phyloP scores from a whole-genome alignment of 2,113 vertebrate species.

The Gnathonemus echidnorhynchus region DNA sequence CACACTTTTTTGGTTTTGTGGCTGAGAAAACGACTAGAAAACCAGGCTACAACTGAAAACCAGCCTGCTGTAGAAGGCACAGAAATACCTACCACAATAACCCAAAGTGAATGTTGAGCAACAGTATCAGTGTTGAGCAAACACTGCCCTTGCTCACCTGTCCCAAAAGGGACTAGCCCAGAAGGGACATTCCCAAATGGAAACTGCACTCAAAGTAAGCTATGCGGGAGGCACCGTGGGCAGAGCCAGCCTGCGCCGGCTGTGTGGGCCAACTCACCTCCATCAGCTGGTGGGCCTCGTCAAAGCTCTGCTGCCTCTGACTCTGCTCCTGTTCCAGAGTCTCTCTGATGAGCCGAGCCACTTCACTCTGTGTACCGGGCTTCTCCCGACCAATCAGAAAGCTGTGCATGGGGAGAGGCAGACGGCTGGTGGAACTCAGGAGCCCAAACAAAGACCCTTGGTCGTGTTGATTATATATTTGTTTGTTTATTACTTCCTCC shows the following conservation, averaged over 20 bases:
- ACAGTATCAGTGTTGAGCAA: neutral
- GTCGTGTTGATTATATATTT: neutral
- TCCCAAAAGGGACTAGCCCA: neutral
- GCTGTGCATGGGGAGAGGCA: slow-evolving; percentile 27
- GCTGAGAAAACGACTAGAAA: neutral
- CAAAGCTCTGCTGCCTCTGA: slow-evolving; percentile 39
- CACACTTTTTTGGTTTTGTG: neutral
- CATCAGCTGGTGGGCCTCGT: slow-evolving; percentile 48
- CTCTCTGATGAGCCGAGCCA: slow-evolving; percentile 80
- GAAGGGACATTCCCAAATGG: neutral
- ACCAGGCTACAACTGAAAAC: neutral
- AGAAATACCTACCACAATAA: neutral
- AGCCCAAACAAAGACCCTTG: neutral
- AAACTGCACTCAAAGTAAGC: neutral
- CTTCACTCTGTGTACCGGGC: slow-evolving; percentile 80
- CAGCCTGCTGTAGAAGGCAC: neutral
- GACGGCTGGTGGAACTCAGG: neutral
- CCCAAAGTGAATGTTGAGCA: neutral
- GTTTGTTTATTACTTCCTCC: neutral
- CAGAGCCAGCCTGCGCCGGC: neutral
- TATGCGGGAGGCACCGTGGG: neutral
- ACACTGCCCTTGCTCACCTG: neutral
- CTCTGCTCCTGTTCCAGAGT: slow-evolving; percentile 77
- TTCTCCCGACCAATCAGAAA: slow-evolving; percentile 75
- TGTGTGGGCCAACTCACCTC: slow-evolving; percentile 17